Percentiles rank a stretch among this genome's conserved stretches.
phyloP scores from a whole-genome alignment of 2,797 vertebrate genomes.

The Myoxocephalus aenaeus region DNA sequence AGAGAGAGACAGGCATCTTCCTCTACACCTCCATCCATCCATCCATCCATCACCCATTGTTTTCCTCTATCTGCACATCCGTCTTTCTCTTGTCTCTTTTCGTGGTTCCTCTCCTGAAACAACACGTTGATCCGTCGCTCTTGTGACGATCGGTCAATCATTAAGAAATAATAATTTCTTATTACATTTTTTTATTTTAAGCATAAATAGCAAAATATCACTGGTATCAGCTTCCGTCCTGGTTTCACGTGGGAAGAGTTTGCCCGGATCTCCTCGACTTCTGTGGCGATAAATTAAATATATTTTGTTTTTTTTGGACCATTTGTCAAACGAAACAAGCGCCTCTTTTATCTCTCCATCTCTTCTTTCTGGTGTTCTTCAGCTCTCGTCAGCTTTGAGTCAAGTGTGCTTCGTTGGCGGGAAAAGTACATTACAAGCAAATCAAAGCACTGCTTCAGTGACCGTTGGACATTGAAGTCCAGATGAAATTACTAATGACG shows the following conservation, averaged over 20 bases:
- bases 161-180: no score
- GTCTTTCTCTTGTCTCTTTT: slow-evolving; percentile 18
- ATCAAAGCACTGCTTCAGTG: no score
- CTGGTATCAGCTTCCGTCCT: neutral
- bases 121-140: neutral
- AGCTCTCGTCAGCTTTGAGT: neutral
- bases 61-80: slow-evolving; percentile 25
- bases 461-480: no score
- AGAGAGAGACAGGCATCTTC: slow-evolving; percentile 43
- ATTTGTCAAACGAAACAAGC: neutral
- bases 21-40: slow-evolving; percentile 33
- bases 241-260: neutral
- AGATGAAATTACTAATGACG: no score
- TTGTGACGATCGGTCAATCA: no score
- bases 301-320: neutral
- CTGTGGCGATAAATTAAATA: neutral
- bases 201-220: no score
- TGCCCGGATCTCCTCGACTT: neutral
- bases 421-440: neutral
- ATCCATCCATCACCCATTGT: slow-evolving; percentile 16
- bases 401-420: neutral
- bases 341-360: neutral
- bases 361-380: neutral
- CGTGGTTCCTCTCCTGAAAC: neutral
- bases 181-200: no score